phyloP scores from a whole-genome alignment of 2,797 vertebrate genomes.

The Lepidocolaptes lacrymiger region DNA sequence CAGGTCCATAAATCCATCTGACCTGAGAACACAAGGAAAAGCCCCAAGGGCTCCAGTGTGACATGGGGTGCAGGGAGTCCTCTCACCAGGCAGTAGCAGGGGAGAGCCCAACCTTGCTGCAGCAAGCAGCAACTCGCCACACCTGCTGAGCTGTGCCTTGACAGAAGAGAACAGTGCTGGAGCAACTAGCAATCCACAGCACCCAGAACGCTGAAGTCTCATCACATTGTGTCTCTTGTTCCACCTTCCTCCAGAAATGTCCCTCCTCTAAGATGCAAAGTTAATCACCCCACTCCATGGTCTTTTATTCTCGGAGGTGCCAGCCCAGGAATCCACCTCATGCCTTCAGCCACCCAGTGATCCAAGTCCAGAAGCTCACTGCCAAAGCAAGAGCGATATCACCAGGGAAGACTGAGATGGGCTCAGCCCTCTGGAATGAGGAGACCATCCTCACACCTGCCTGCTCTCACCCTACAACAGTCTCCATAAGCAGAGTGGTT shows the following conservation, averaged over 20 bases:
- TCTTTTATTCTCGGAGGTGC: background rate
- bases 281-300: rapidly evolving
- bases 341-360: background rate
- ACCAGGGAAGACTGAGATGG: rapidly evolving
- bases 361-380: background rate
- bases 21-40: background rate
- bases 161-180: background rate
- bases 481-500: background rate
- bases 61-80: rapidly evolving
- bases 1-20: background rate
- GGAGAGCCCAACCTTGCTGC: background rate
- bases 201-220: background rate
- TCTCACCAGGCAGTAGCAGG: background rate
- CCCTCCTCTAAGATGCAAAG: background rate
- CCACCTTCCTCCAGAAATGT: background rate
- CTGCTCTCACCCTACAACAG: background rate
- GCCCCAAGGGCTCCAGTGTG: background rate
- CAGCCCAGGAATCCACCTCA: background rate
- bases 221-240: background rate
- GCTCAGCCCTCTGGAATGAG: rapidly evolving
- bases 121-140: background rate
- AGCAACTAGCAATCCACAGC: rapidly evolving
- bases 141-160: background rate
- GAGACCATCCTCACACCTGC: too few relatives aligned
- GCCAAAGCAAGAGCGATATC: rapidly evolving